Conservation (phyloP, 1,140 invertebrate species). For the Drosophila lacertosa region DNA sequence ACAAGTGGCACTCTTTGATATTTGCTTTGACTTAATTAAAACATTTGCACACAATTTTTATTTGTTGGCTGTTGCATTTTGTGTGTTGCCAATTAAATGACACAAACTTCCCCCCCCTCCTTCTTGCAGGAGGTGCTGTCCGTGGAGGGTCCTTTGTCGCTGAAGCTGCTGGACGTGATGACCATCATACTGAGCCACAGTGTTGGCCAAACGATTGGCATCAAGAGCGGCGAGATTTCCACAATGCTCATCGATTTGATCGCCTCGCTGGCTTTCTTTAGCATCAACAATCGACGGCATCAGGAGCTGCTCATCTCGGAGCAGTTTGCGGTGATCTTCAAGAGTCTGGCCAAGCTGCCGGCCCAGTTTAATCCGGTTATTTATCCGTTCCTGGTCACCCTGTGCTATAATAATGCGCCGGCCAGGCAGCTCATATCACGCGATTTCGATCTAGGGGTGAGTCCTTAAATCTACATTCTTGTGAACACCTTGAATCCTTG, state of each 20-base stretch:
- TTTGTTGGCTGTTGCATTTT: slow-evolving; percentile 4
- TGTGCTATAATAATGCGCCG: slow-evolving; percentile 68
- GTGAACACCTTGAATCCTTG: slow-evolving; percentile 10
- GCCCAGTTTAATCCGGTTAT: slow-evolving; percentile 88
- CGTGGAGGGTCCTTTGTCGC: slow-evolving; percentile 90
- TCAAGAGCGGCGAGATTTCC: slow-evolving; percentile 83
- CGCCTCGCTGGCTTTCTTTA: slow-evolving; percentile 85
- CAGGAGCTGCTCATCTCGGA: slow-evolving; percentile 83
- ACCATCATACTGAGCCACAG: slow-evolving; percentile 93
- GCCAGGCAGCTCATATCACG: slow-evolving; percentile 68
- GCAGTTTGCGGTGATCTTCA: slow-evolving; percentile 75
- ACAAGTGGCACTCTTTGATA: slow-evolving; percentile 77
- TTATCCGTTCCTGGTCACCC: slow-evolving; percentile 93
- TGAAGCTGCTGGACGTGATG: slow-evolving; percentile 95
- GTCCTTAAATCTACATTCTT: slow-evolving; percentile 3
- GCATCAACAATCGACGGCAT: slow-evolving; percentile 85
- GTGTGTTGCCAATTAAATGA: slow-evolving; percentile 71
- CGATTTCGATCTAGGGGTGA: slow-evolving; percentile 79
- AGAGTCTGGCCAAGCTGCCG: slow-evolving; percentile 74
- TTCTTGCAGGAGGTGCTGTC: slow-evolving; percentile 91
- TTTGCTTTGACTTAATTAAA: slow-evolving; percentile 83
- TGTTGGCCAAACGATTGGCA: slow-evolving; percentile 85
- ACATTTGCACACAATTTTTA: slow-evolving; percentile 73
- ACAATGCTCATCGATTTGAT: slow-evolving; percentile 86
- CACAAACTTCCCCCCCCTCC: not conserved